Percentiles rank a stretch among this genome's conserved stretches.
Conservation (phyloP, 2,113 vertebrate genomes). For the Pholis gunnellus region DNA sequence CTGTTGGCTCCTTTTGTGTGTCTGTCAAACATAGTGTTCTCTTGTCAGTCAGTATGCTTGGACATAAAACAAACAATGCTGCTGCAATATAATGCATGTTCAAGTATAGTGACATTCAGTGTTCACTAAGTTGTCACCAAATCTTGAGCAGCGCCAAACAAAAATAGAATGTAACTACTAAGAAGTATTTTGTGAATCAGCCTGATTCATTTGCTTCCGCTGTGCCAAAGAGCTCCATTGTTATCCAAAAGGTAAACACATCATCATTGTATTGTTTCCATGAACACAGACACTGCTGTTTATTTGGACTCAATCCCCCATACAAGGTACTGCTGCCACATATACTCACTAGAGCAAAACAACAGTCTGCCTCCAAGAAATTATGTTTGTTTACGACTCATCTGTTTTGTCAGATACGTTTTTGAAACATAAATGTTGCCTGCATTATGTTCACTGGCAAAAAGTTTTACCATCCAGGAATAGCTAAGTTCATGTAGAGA, state of each 20-base stretch:
- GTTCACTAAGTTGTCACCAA: background rate
- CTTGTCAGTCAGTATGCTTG: constrained; percentile 14
- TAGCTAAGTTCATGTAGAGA: background rate
- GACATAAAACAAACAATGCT: constrained; percentile 5
- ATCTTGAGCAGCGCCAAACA: background rate
- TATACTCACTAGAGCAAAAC: background rate
- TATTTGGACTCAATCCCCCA: background rate
- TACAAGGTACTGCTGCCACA: background rate
- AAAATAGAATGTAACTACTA: background rate
- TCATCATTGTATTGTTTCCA: background rate
- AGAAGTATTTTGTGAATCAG: background rate
- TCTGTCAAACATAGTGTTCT: constrained; percentile 19
- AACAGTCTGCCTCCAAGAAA: background rate
- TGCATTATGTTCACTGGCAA: background rate
- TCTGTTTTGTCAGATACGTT: background rate
- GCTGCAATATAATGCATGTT: constrained; percentile 2
- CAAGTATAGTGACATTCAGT: background rate
- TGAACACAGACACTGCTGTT: background rate
- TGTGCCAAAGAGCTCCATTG: background rate
- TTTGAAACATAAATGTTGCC: background rate
- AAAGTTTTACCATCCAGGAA: background rate
- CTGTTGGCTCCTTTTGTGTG: constrained; percentile 32
- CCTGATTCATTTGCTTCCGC: background rate
- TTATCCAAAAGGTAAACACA: background rate
- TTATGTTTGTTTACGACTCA: background rate